These are phyloP conservation scores for Halocynthia roretzi DNA, from an alignment of 23 tunicate genomes.

Conservation along the genomic window DNA sequence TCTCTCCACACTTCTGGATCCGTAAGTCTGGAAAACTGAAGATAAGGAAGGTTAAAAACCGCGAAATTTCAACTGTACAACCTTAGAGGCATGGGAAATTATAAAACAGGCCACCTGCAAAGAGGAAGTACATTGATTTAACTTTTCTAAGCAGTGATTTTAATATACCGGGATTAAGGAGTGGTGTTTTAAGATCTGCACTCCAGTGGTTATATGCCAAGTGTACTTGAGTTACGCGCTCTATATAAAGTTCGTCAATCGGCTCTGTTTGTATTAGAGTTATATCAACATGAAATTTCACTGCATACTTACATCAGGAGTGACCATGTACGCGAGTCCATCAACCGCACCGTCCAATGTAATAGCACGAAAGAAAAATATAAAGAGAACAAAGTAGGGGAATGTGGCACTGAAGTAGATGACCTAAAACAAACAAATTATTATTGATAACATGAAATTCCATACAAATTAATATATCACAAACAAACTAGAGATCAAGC, in stretches of 20 bases:
- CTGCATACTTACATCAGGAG: conserved; percentile 70
- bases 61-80: too few relatives aligned
- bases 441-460: too few relatives aligned
- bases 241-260: neutral
- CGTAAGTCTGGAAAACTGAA: conserved; percentile 43
- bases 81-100: too few relatives aligned
- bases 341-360: conserved; percentile 82
- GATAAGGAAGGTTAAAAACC: neutral
- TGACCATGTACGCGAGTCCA: conserved; percentile 80
- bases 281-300: neutral
- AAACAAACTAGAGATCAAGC: too few relatives aligned
- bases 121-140: too few relatives aligned
- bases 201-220: too few relatives aligned
- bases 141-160: too few relatives aligned
- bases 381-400: conserved; percentile 82
- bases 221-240: too few relatives aligned
- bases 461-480: too few relatives aligned
- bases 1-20: conserved; percentile 92
- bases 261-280: neutral
- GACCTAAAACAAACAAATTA: conserved; percentile 26
- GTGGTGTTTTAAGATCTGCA: too few relatives aligned
- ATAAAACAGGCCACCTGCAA: too few relatives aligned
- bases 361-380: conserved; percentile 91
- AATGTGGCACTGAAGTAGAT: conserved; percentile 49
- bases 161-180: too few relatives aligned